Base-by-base conservation (phyloP, 2,888 invertebrate species). In the Tholera decimalis region DNA sequence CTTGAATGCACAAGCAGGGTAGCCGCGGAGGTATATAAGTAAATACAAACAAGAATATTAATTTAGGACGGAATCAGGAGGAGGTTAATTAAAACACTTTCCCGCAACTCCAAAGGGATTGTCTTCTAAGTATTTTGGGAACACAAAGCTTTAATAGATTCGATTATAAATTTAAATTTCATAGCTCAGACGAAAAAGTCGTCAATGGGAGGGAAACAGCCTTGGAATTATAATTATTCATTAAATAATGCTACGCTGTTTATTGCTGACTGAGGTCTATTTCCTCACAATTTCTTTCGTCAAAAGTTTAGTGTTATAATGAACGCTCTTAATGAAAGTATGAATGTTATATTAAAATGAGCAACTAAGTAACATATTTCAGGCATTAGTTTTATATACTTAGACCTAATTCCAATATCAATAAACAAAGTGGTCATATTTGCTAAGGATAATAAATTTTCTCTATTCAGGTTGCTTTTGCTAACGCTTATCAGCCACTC, bases 91-190 rank as follows among this genome's bases (percentile, higher is more conserved):
- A 77, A 79, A 76, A 77, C 77, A 80, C 65, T 78, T 73, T 60
- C 59, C 57, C 56, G 44, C 56, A 70, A 66, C 57, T 70, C 62
- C 53, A 60, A 71, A 72, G 79, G 66, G 76, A 67, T 73, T 77
- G 71, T 68, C 75, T 76, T 58, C 47, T 68, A 76, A 79, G 77
- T 77, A 79, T 79, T 77, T 77, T 61, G 62, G 55, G 60, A 60
- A 70, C 58, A 79, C 64, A 82, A 73, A 75, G 71, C 68, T 73
- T 66, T 71, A 79, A 84, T 76, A 80, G 81, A 79, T 82, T 84
- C 70, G 70, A 82, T 84, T 83, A 81, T 77, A 82, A 81, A 83
- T 82, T 80, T 76, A 84, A 83, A 83, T 84, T 76, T 67, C 51
- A 71, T 53, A 46, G 67, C 37, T 73, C 70, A 51, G 57, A 65